Percentiles rank a stretch among this genome's conserved stretches.
Conservation (phyloP, 1,140 invertebrate genomes). For the Drosophila sucinea region DNA sequence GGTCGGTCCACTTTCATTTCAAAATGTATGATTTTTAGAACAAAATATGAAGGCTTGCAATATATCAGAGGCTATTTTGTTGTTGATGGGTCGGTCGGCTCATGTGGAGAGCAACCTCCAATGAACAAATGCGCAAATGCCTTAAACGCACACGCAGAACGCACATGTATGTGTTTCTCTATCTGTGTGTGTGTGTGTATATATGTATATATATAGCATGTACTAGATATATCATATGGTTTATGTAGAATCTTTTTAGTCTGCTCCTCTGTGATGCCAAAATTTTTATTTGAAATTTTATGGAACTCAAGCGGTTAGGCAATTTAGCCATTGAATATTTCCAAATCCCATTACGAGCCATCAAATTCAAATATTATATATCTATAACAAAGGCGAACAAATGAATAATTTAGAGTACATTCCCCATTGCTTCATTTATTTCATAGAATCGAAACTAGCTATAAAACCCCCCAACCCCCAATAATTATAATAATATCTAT, state of each 20-base stretch:
- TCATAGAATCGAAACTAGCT: no score
- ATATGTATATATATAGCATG: background rate
- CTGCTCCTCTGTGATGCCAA: conserved; percentile 42
- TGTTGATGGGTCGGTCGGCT: conserved; percentile 11
- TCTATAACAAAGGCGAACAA: background rate
- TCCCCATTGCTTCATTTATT: background rate
- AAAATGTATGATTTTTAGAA: conserved; percentile 33
- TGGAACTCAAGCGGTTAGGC: conserved; percentile 61
- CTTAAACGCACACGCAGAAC: conserved; percentile 29
- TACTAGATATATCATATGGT: conserved; percentile 40
- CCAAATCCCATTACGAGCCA: background rate
- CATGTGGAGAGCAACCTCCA: conserved; percentile 37
- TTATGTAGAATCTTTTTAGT: conserved; percentile 41
- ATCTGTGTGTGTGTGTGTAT: conserved; percentile 13
- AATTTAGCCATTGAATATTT: conserved; percentile 9
- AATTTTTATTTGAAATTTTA: conserved; percentile 60
- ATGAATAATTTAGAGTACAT: background rate
- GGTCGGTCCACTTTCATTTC: conserved; percentile 8
- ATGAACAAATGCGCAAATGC: conserved; percentile 29
- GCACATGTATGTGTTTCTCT: conserved; percentile 20
- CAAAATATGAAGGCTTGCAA: conserved; percentile 62
- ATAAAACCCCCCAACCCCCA: no score
- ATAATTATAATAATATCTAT: no score
- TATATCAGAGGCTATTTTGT: conserved; percentile 43
- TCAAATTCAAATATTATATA: conserved; percentile 6